Evolutionary conservation across 2,888 invertebrate genomes (phyloP).

Genomic region (Linyphia triangularis): DNA sequence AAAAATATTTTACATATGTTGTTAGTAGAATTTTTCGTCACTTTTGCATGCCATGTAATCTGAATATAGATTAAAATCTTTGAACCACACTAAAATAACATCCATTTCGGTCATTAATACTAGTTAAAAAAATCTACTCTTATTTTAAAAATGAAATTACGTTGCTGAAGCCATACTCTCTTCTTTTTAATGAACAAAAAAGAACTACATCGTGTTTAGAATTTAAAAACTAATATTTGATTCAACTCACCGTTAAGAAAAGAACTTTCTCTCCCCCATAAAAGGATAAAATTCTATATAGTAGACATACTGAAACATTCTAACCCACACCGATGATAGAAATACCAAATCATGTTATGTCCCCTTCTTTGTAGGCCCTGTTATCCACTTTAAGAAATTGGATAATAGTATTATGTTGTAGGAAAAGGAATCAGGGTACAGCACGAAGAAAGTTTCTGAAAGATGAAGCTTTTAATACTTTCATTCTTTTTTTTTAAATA

Average conservation of each 20-base stretch:
- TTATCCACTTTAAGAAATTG: slow-evolving; percentile 51
- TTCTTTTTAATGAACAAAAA: too few species aligned
- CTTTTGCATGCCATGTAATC: too few species aligned
- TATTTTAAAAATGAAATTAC: too few species aligned
- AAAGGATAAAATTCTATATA: not conserved
- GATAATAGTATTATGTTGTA: slow-evolving; percentile 36
- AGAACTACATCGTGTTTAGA: not conserved
- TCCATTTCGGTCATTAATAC: too few species aligned
- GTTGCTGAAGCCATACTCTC: too few species aligned
- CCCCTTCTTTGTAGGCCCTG: slow-evolving; percentile 24
- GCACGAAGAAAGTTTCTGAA: not conserved
- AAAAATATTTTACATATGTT: too few species aligned
- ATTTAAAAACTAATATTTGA: slow-evolving; percentile 8
- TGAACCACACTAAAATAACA: too few species aligned
- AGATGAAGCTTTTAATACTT: slow-evolving; percentile 46
- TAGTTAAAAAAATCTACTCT: too few species aligned
- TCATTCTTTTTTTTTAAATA: not conserved
- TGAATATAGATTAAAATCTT: too few species aligned
- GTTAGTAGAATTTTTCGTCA: too few species aligned
- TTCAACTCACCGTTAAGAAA: not conserved
- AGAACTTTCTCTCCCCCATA: not conserved
- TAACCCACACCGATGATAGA: slow-evolving; percentile 14
- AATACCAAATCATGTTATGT: slow-evolving; percentile 41
- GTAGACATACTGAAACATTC: not conserved
- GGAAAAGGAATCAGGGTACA: not conserved